phyloP scores from a whole-genome alignment of 2,888 invertebrate species.

The Neoscelio sp. region DNA sequence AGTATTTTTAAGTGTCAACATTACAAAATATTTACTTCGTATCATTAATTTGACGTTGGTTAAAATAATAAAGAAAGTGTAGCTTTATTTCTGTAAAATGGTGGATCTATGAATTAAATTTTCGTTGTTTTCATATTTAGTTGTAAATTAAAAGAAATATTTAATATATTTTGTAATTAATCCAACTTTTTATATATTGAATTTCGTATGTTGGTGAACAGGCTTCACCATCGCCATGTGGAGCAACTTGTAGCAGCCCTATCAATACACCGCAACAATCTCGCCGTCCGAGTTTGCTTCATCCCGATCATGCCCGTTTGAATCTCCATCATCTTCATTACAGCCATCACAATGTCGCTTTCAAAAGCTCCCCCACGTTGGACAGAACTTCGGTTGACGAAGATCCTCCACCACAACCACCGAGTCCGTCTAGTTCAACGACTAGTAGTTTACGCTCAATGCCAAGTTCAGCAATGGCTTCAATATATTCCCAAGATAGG shows the following conservation, averaged over 20 bases:
- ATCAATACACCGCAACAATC: constrained; percentile 81
- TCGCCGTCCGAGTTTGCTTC: constrained; percentile 86
- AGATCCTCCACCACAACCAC: constrained; percentile 76
- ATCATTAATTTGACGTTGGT: too few relatives aligned
- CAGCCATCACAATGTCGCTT: constrained; percentile 80
- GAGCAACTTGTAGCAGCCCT: constrained; percentile 77
- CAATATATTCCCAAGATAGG: constrained; percentile 79
- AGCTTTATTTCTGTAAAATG: too few relatives aligned
- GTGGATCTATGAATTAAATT: too few relatives aligned
- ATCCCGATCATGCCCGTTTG: constrained; percentile 89
- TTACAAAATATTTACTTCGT: too few relatives aligned
- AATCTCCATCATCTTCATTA: constrained; percentile 83
- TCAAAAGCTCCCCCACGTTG: constrained; percentile 79
- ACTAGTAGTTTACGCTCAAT: constrained; percentile 81
- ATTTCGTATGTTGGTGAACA: constrained; percentile 70
- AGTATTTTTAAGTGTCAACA: too few relatives aligned
- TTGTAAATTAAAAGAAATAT: too few relatives aligned
- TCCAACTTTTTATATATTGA: constrained; percentile 11
- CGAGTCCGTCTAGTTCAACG: constrained; percentile 81
- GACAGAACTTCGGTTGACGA: constrained; percentile 82
- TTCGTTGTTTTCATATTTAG: too few relatives aligned
- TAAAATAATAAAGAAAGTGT: too few relatives aligned
- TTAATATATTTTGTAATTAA: too few relatives aligned
- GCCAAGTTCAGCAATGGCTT: constrained; percentile 80
- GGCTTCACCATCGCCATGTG: constrained; percentile 83